Evolutionary conservation across 2,888 invertebrate genomes (phyloP).

Genomic region (Drosophila kambysellisi): DNA sequence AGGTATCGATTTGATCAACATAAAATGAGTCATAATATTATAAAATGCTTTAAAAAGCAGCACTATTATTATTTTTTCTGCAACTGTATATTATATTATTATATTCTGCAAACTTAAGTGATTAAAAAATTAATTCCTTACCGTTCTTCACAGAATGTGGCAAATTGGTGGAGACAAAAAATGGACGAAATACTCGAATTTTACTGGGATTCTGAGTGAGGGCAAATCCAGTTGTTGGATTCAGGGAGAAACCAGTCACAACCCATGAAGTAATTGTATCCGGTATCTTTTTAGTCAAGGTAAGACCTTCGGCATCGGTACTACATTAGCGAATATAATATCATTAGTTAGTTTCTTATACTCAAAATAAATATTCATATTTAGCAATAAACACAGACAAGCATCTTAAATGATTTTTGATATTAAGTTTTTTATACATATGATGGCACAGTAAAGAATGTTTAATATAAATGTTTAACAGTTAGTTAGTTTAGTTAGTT

Average conservation of each 20-base stretch:
- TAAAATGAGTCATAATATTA: not conserved
- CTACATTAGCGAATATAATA: slow-evolving; percentile 42
- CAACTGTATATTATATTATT: not conserved
- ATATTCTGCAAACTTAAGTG: not conserved
- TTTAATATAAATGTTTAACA: not conserved
- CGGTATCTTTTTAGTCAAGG: slow-evolving; percentile 88
- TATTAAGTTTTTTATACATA: not conserved
- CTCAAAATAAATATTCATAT: not conserved
- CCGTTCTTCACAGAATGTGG: slow-evolving; percentile 95
- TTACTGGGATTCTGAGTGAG: slow-evolving; percentile 89
- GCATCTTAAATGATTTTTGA: slow-evolving; percentile 16
- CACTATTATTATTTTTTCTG: not conserved
- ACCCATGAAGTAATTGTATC: slow-evolving; percentile 95
- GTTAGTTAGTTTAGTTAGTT: not conserved
- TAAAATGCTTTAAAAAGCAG: not conserved
- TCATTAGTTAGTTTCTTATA: not conserved
- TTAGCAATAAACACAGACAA: slow-evolving; percentile 11
- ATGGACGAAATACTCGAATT: slow-evolving; percentile 92
- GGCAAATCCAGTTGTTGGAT: slow-evolving; percentile 91
- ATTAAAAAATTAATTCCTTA: slow-evolving; percentile 86
- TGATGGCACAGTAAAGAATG: too few species aligned
- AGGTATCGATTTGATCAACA: not conserved
- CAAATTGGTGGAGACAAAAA: slow-evolving; percentile 94
- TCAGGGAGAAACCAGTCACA: slow-evolving; percentile 92
- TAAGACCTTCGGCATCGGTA: slow-evolving; percentile 69